Evolutionary conservation across 2,113 vertebrate species (phyloP), one percentile per base, ranked within the genome.

Genomic region (Colistium nudipinnis): DNA sequence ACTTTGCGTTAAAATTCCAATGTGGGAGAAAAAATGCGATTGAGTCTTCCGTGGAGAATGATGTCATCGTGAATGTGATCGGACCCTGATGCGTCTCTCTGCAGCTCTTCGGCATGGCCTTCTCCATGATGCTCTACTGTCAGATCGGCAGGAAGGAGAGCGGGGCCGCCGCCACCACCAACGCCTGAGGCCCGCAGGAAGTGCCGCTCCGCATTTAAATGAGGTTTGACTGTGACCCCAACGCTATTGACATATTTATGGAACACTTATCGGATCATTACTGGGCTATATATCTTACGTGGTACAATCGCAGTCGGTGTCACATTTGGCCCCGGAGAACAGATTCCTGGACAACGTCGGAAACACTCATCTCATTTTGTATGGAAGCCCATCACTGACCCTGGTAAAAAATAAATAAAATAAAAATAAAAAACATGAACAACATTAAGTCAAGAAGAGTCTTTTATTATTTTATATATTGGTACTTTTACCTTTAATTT

Each of bases 61-160:
- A n/a, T n/a, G n/a, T n/a, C n/a, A n/a, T n/a, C n/a, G n/a, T n/a
- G n/a, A n/a, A n/a, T n/a, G n/a, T n/a, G n/a, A n/a, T n/a, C n/a
- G n/a, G n/a, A n/a, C n/a, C n/a, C n/a, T n/a, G n/a, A n/a, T n/a
- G n/a, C n/a, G n/a, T 17, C 8, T 39, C 10, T 66, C 35, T 55
- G 22, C 76, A 92, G 91, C 70, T 92, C 17, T 90, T 90, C 6
- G 91, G 90, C 2, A 91, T 92, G 90, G 80, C 51, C 10, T 85
- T 91, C 22, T 25, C 91, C 52, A 91, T 92, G 90, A 57, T 89
- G 0, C 82, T 92, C 33, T 91, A 80, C 85, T 89, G 88, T 43
- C 91, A 91, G 61, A 81, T 91, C 1, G 53, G 85, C 54, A 85
- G 14, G 70, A 88, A 71, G 47, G 84, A 82, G 0, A 31, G 13